Percentiles rank a stretch among this genome's conserved stretches.
Evolutionary conservation across 2,797 vertebrate species (phyloP).

Genomic region (Pseudotriccus pelzelni): DNA sequence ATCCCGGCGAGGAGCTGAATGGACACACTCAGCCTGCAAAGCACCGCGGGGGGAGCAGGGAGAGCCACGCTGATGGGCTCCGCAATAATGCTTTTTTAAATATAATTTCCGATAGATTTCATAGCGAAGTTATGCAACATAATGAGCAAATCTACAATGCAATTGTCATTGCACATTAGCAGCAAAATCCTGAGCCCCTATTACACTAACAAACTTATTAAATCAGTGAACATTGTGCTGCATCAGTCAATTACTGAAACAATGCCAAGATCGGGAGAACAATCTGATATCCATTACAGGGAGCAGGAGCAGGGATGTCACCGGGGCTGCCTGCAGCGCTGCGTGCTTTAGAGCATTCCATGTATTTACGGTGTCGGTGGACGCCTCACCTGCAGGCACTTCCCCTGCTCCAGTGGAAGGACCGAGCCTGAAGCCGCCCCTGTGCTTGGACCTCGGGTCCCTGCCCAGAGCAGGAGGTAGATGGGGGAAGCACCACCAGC

Average conservation of each 20-base stretch:
- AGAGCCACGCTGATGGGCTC: not conserved
- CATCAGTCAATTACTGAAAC: slow-evolving; percentile 52
- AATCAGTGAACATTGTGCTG: slow-evolving; percentile 45
- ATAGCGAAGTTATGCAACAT: slow-evolving; percentile 53
- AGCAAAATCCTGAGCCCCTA: slow-evolving; percentile 25
- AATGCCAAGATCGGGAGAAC: not conserved
- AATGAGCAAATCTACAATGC: slow-evolving; percentile 50
- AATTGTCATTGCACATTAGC: slow-evolving; percentile 59
- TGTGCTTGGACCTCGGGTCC: fast-evolving
- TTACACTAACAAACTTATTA: slow-evolving; percentile 64
- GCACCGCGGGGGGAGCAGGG: not conserved
- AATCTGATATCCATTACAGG: slow-evolving; percentile 28
- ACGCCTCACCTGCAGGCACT: fast-evolving
- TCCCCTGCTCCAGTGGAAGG: not conserved
- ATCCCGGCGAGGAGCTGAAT: not conserved
- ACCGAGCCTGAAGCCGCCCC: not conserved
- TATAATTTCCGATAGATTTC: slow-evolving; percentile 27
- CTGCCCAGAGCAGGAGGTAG: not conserved
- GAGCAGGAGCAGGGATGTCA: not conserved
- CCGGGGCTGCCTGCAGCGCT: not conserved
- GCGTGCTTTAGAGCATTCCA: not conserved
- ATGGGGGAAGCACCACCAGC: fast-evolving
- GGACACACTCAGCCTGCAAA: not conserved
- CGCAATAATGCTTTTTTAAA: slow-evolving; percentile 43
- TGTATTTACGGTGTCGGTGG: fast-evolving